Percentiles rank a stretch among this genome's conserved stretches.
Evolutionary conservation across 2,888 invertebrate genomes (phyloP).

Genomic region (Temnothorax rugatulus): DNA sequence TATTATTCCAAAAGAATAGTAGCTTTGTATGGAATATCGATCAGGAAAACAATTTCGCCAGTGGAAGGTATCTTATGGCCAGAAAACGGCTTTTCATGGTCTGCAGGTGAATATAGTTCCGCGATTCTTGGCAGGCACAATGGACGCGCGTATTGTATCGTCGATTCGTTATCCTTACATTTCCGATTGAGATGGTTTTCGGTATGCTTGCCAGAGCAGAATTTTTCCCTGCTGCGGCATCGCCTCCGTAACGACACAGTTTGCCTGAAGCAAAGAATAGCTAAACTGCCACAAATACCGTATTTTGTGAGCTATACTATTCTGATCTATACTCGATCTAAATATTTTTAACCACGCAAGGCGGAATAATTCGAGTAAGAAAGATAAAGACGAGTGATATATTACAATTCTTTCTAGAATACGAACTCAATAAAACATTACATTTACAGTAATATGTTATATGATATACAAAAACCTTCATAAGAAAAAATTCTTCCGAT

Average conservation of each 20-base stretch:
- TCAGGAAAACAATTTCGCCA: conserved; percentile 54
- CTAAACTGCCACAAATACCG: conserved; percentile 31
- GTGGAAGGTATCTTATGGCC: conserved; percentile 55
- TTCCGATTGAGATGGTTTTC: conserved; percentile 58
- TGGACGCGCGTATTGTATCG: conserved; percentile 48
- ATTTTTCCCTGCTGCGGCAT: conserved; percentile 14
- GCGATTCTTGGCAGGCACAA: conserved; percentile 49
- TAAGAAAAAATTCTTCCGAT: neutral
- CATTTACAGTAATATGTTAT: neutral
- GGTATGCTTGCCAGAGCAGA: conserved; percentile 40
- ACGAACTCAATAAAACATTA: neutral
- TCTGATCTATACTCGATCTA: conserved; percentile 3
- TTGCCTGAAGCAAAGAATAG: neutral
- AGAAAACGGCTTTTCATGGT: conserved; percentile 57
- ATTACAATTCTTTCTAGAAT: neutral
- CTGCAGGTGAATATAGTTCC: conserved; percentile 18
- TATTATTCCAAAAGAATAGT: conserved; percentile 21
- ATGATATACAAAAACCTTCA: neutral
- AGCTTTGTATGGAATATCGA: conserved; percentile 44
- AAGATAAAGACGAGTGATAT: neutral
- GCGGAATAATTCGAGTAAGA: neutral
- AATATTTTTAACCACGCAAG: neutral
- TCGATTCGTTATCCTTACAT: conserved; percentile 61
- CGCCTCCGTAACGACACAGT: conserved; percentile 22
- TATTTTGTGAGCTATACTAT: conserved; percentile 10